Evolutionary conservation across 1,140 invertebrate species (phyloP).

Genomic region (Battus philenor): DNA sequence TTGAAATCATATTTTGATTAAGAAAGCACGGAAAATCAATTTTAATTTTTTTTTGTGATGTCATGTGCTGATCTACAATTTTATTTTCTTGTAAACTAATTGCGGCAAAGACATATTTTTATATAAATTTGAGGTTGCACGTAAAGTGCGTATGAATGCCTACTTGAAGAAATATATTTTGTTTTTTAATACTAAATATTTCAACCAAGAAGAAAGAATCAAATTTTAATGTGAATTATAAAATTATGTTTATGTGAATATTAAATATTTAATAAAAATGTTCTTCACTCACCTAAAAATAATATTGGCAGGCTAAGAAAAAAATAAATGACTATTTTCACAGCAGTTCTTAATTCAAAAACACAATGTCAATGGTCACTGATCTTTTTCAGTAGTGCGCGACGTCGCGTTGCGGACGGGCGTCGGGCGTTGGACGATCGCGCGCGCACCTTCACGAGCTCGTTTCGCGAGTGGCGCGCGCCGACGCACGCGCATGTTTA

Average conservation of each 20-base stretch:
- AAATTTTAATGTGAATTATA: too few relatives aligned
- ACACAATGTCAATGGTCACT: slow-evolving; percentile 17
- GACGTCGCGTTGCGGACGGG: not conserved
- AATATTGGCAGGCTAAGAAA: not conserved
- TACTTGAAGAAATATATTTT: too few relatives aligned
- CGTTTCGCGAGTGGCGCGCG: slow-evolving; percentile 41
- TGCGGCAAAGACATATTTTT: too few relatives aligned
- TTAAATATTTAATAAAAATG: not conserved
- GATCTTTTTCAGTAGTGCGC: slow-evolving; percentile 1
- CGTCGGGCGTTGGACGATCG: not conserved
- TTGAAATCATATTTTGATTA: slow-evolving; percentile 44
- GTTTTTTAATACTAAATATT: too few relatives aligned
- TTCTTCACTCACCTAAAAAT: not conserved
- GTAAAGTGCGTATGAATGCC: too few relatives aligned
- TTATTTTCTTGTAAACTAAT: too few relatives aligned
- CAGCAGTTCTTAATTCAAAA: slow-evolving; percentile 10
- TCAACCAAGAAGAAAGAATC: too few relatives aligned
- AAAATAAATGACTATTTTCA: not conserved
- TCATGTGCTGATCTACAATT: too few relatives aligned
- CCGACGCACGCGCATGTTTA: slow-evolving; percentile 37
- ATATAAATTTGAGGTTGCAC: too few relatives aligned
- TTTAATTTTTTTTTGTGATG: slow-evolving; percentile 16
- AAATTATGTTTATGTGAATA: too few relatives aligned
- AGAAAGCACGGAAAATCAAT: slow-evolving; percentile 45
- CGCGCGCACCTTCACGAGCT: slow-evolving; percentile 31